phyloP scores from a whole-genome alignment of 2,888 invertebrate species.

The Temnothorax unifasciatus region DNA sequence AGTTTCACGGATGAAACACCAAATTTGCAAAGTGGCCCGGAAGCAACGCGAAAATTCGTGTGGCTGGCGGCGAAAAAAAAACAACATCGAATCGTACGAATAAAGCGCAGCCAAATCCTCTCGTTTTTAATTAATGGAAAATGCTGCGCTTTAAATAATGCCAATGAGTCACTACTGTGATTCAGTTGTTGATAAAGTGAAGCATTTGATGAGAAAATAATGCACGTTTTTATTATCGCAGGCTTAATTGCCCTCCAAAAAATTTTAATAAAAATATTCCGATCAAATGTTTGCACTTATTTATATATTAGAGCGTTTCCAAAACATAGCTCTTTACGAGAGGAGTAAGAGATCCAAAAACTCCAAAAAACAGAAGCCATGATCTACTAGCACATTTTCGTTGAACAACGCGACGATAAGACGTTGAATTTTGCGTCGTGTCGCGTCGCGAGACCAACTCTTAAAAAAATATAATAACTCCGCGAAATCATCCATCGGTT shows the following conservation, averaged over 20 bases:
- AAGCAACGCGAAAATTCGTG: constrained; percentile 36
- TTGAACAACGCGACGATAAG: constrained; percentile 56
- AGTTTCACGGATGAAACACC: constrained; percentile 27
- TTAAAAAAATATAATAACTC: constrained; percentile 62
- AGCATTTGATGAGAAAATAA: background rate
- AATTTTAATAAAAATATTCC: constrained; percentile 3
- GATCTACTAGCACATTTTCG: constrained; percentile 53
- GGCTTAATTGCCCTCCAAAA: background rate
- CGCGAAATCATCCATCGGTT: constrained; percentile 61
- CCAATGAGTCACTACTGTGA: background rate
- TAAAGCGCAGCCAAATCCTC: constrained; percentile 15
- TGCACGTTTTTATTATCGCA: background rate
- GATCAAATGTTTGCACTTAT: background rate
- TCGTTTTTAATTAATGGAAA: constrained; percentile 32
- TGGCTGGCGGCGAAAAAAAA: background rate
- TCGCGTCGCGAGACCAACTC: constrained; percentile 49
- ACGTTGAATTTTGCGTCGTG: constrained; percentile 60
- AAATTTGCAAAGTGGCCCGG: constrained; percentile 48
- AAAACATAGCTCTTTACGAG: background rate
- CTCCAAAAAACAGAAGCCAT: background rate
- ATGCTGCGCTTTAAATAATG: constrained; percentile 4
- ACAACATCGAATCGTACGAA: background rate
- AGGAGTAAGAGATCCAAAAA: too few relatives aligned
- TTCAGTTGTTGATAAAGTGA: background rate
- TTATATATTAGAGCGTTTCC: background rate